Base-by-base conservation (phyloP, 92 coral and sea anemone species). In the Plumapathes pennacea region DNA sequence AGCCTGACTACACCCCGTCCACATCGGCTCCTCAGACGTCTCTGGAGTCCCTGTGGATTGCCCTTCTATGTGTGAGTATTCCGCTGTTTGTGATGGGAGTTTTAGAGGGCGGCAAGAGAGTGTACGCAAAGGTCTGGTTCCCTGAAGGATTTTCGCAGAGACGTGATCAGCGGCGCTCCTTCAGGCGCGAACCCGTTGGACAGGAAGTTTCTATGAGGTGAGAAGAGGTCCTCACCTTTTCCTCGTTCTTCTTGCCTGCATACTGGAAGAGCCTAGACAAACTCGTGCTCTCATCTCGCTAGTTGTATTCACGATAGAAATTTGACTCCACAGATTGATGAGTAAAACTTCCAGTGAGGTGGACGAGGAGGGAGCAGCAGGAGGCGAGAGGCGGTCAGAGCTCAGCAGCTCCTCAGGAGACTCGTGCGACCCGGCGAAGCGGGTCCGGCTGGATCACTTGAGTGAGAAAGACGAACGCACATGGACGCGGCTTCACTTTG, bases 31-130 rank as follows among this genome's bases (percentile, higher is more conserved):
- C 74, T 12, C 6, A 9, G 33, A 23, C 52, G 14, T 14, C 46
- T 9, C 66, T 89, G 2, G 70, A 77, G 24, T 94, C 98, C 10
- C 60, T 92, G 38, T 92, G 86, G 73, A 92, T 92, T 53, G 98
- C 98, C 22, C 81, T 92, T 42, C 70, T 92, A 21, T 92, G 98
- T 42, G 96, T 92, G 46, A 83, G 84, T 4, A 81, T 92, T 14
- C 98, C 98, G 13, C 76, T 92, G 50, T 81, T 89, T 52, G 69
- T 86, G 30, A 96, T 92, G 38, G 96, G 96, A 4, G 94, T 88
- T 38, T 76, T 92, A 4, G 87, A 80, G n/a, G 98, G 98, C 4
- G 96, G 87, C 25, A 92, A 92, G 78, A 67, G 89, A 62, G 90
- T 92, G 60, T 84, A 84, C 64, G 96, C 98, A 5, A 90, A 90